These are phyloP conservation scores for Drosophila lini DNA, from an alignment of 1,140 invertebrate genomes.

Conservation along the genomic window DNA sequence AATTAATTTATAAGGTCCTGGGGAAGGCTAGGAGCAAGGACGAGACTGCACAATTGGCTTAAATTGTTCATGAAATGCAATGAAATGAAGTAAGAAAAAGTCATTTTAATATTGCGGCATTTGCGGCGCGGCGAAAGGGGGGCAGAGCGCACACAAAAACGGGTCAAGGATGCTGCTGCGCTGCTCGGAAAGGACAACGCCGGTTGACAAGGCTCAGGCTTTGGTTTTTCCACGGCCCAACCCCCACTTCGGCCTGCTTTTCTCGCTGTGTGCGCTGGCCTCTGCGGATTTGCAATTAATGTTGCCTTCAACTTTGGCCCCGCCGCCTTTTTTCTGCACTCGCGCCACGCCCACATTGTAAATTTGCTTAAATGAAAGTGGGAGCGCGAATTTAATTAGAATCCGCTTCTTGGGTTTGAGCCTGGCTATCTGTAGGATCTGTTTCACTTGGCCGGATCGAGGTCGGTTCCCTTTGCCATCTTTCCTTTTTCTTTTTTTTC, in stretches of 20 bases:
- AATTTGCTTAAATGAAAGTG: constrained; percentile 82
- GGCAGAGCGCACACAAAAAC: constrained; percentile 42
- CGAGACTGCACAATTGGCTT: constrained; percentile 71
- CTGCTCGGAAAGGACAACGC: constrained; percentile 41
- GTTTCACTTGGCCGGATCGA: constrained; percentile 24
- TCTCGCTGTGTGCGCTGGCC: constrained; percentile 26
- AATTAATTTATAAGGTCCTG: constrained; percentile 74
- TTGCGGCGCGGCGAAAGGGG: constrained; percentile 38
- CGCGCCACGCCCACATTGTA: constrained; percentile 46
- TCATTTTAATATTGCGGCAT: constrained; percentile 79
- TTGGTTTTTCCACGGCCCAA: constrained; percentile 17
- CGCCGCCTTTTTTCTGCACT: constrained; percentile 18
- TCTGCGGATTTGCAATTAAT: constrained; percentile 80
- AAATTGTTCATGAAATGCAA: constrained; percentile 83
- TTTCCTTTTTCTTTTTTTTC: constrained; percentile 39
- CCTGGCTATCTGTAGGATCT: constrained; percentile 55
- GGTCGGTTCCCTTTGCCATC: neutral
- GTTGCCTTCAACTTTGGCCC: constrained; percentile 79
- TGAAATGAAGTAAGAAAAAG: constrained; percentile 81
- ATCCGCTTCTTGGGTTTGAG: constrained; percentile 47
- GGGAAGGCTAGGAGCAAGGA: constrained; percentile 31
- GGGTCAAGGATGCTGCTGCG: constrained; percentile 73
- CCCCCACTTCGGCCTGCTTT: neutral
- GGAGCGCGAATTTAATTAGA: constrained; percentile 81
- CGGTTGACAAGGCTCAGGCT: constrained; percentile 53